phyloP scores from a whole-genome alignment of 2,888 invertebrate genomes.

The Bombyx huttoni region DNA sequence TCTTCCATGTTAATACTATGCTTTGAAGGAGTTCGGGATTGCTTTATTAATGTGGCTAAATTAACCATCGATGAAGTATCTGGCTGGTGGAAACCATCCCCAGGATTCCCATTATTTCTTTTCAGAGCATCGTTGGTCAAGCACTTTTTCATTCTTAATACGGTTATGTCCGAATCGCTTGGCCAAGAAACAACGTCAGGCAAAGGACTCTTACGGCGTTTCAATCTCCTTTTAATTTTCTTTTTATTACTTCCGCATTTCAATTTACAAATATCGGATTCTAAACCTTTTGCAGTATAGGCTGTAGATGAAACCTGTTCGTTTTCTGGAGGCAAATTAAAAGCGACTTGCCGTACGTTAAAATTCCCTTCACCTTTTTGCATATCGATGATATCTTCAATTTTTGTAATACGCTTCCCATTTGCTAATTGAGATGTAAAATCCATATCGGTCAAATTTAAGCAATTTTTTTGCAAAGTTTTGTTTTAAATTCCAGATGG shows the following conservation, averaged over 20 bases:
- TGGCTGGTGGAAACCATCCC: conserved; percentile 70
- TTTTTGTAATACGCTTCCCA: conserved; percentile 39
- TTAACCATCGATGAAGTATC: conserved; percentile 74
- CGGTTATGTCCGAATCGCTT: conserved; percentile 74
- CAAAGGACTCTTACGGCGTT: conserved; percentile 29
- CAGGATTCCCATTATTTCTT: conserved; percentile 57
- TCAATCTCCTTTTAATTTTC: conserved; percentile 29
- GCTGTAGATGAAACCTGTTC: conserved; percentile 31
- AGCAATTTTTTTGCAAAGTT: conserved; percentile 29
- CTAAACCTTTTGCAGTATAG: conserved; percentile 36
- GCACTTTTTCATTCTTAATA: conserved; percentile 62
- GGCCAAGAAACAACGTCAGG: conserved; percentile 60
- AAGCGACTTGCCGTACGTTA: conserved; percentile 42
- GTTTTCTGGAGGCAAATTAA: conserved; percentile 35
- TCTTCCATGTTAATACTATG: conserved; percentile 51
- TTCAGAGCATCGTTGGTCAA: conserved; percentile 43
- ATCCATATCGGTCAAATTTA: conserved; percentile 29
- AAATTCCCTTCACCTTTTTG: conserved; percentile 54
- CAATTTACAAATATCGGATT: conserved; percentile 34
- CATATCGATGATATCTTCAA: conserved; percentile 58
- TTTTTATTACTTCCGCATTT: conserved; percentile 29
- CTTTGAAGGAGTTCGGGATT: conserved; percentile 45
- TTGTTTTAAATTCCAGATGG: conserved; percentile 20
- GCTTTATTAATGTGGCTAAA: conserved; percentile 67
- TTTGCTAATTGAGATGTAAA: conserved; percentile 19